Percentiles rank a stretch among this genome's conserved stretches.
These are phyloP conservation scores for Sylvilagus bachmani DNA, from an alignment of 2,113 vertebrate species.

Conservation along the genomic window DNA sequence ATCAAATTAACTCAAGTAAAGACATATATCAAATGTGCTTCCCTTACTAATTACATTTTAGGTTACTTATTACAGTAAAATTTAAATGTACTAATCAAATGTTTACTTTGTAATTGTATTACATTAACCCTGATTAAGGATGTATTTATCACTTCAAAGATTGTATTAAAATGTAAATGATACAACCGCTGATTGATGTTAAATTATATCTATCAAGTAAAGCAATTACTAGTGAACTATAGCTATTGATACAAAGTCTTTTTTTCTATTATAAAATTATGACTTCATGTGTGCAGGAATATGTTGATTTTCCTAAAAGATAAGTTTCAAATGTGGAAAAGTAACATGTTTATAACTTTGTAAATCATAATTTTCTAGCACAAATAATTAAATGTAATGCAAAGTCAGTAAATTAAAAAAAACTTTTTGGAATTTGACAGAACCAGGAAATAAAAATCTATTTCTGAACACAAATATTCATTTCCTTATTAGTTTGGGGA, in stretches of 20 bases:
- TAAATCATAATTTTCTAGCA: not conserved
- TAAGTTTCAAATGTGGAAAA: not conserved
- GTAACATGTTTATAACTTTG: not conserved
- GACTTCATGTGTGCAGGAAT: not conserved
- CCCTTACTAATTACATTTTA: conserved; percentile 84
- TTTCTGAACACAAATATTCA: not conserved
- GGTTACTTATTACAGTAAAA: conserved; percentile 83
- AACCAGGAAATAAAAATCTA: not conserved
- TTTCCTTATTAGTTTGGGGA: not conserved
- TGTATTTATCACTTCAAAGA: conserved; percentile 82
- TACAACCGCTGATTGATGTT: conserved; percentile 79
- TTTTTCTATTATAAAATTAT: conserved; percentile 46
- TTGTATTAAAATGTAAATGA: conserved; percentile 85
- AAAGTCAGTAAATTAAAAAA: not conserved
- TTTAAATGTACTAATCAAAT: conserved; percentile 87
- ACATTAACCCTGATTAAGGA: conserved; percentile 86
- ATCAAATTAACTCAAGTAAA: conserved; percentile 67
- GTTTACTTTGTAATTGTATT: conserved; percentile 86
- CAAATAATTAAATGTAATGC: not conserved
- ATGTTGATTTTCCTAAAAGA: not conserved
- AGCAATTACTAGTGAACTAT: conserved; percentile 52
- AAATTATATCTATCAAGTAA: conserved; percentile 76
- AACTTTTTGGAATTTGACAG: not conserved
- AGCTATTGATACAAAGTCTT: not conserved
- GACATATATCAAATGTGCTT: conserved; percentile 71